Evolutionary conservation across 2,888 invertebrate species (phyloP).

Genomic region (Idaea biselata): DNA sequence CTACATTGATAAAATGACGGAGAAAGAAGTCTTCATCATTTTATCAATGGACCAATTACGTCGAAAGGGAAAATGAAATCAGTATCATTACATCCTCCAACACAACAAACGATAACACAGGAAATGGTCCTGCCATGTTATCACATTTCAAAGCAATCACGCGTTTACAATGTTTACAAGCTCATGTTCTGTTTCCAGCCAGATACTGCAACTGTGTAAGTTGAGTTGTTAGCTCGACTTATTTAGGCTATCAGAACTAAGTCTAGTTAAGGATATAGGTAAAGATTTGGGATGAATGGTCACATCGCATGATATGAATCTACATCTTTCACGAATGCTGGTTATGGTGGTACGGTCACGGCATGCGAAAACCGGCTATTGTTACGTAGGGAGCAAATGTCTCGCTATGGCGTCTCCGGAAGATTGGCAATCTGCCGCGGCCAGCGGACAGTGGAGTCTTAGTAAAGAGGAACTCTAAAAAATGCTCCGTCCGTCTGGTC

Average conservation of each 20-base stretch:
- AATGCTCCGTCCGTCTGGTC: no score
- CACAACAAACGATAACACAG: conserved; percentile 53
- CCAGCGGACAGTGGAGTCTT: no score
- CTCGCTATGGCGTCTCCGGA: no score
- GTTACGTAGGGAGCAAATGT: no score
- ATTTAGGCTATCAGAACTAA: not conserved
- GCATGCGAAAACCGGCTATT: no score
- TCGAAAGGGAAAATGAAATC: not conserved
- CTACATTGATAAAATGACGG: no score
- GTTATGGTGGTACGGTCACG: no score
- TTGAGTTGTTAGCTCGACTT: conserved; percentile 13
- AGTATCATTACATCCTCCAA: conserved; percentile 3
- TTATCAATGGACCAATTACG: not conserved
- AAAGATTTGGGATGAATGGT: not conserved
- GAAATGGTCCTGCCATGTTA: conserved; percentile 57
- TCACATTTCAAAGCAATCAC: conserved; percentile 53
- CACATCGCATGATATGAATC: not conserved
- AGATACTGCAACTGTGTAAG: conserved; percentile 10
- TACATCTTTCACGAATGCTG: no score
- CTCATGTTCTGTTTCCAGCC: conserved; percentile 20
- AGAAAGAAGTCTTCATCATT: no score
- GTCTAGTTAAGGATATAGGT: not conserved
- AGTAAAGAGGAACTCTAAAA: no score
- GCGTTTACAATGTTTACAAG: conserved; percentile 20
- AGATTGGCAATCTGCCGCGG: no score